phyloP scores from a whole-genome alignment of 2,113 vertebrate species.

The Paradoxurus hermaphroditus region DNA sequence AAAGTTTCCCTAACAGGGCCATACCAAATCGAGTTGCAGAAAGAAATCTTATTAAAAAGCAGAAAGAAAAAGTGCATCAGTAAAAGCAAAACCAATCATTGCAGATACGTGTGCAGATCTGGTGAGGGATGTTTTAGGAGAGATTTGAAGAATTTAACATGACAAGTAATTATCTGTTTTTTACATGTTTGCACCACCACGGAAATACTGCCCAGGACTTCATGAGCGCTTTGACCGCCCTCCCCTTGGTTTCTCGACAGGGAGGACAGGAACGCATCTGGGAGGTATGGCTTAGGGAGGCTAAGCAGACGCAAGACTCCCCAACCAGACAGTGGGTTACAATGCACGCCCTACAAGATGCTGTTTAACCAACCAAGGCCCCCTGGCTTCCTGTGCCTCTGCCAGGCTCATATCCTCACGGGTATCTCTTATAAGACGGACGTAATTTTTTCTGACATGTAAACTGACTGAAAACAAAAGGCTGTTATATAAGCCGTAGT shows the following conservation, averaged over 20 bases:
- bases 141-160: neutral
- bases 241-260: neutral
- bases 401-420: neutral
- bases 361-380: too few species aligned
- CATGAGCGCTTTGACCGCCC: rapidly evolving
- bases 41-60: neutral
- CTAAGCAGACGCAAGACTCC: neutral
- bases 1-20: neutral
- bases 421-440: neutral
- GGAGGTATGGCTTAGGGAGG: neutral
- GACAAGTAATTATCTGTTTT: rapidly evolving
- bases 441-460: neutral
- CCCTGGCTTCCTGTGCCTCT: neutral
- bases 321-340: too few species aligned
- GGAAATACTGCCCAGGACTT: too few species aligned
- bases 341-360: neutral
- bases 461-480: neutral
- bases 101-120: neutral
- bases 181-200: rapidly evolving
- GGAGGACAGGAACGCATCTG: rapidly evolving
- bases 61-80: neutral
- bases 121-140: neutral
- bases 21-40: neutral
- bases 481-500: neutral
- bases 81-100: neutral